These are phyloP conservation scores for Tiliacea aurago DNA, from an alignment of 2,888 invertebrate species.

Conservation along the genomic window DNA sequence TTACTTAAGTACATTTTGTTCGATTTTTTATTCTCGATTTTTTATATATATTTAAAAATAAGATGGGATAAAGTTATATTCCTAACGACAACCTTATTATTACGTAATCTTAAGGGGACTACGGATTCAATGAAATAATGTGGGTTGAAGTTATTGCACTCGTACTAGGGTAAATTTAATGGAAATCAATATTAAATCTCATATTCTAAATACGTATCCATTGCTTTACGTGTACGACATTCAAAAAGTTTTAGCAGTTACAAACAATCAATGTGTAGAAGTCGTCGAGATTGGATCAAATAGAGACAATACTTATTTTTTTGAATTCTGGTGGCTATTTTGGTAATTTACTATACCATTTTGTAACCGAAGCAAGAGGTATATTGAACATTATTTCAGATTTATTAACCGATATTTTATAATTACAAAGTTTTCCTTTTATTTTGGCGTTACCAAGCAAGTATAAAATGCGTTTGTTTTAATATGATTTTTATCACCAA, in stretches of 20 bases:
- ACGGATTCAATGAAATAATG: constrained; percentile 75
- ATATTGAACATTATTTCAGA: constrained; percentile 7
- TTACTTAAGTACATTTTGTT: constrained; percentile 91
- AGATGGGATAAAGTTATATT: constrained; percentile 84
- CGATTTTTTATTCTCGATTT: constrained; percentile 85
- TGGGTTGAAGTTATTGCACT: constrained; percentile 77
- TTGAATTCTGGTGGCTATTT: constrained; percentile 16
- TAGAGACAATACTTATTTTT: constrained; percentile 13
- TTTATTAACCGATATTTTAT: constrained; percentile 30
- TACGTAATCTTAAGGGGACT: constrained; percentile 79
- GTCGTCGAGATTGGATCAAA: constrained; percentile 49
- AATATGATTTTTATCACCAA: constrained; percentile 24
- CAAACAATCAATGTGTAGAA: constrained; percentile 42
- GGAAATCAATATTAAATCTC: constrained; percentile 62
- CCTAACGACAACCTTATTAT: constrained; percentile 88
- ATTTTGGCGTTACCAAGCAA: constrained; percentile 31
- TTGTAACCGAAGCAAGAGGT: constrained; percentile 10
- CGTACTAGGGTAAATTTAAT: constrained; percentile 71
- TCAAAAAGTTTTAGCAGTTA: constrained; percentile 45
- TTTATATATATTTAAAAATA: constrained; percentile 78
- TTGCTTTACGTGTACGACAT: constrained; percentile 53
- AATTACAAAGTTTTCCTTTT: constrained; percentile 34
- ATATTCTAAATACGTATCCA: constrained; percentile 50
- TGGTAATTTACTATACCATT: constrained; percentile 11
- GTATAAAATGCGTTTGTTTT: constrained; percentile 26